These are phyloP conservation scores for Lepus americanus DNA, from an alignment of 2,113 vertebrate species.

Conservation along the genomic window DNA sequence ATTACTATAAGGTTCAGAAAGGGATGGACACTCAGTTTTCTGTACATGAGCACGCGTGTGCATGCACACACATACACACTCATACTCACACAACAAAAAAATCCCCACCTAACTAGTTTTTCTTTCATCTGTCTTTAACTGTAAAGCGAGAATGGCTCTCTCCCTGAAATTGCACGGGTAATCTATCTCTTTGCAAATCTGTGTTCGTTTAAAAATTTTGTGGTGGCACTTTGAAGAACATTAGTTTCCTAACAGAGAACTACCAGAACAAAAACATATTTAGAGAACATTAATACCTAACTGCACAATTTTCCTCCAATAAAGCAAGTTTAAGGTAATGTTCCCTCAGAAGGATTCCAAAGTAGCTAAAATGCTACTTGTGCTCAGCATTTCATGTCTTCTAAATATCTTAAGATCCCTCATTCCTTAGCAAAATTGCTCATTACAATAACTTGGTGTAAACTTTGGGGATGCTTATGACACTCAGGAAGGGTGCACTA, in stretches of 20 bases:
- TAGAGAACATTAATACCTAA: neutral
- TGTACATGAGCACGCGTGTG: too few species aligned
- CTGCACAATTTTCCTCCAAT: neutral
- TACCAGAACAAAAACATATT: neutral
- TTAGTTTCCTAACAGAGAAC: neutral
- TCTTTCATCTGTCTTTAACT: conserved; percentile 20
- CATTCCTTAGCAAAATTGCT: neutral
- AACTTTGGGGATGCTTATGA: neutral
- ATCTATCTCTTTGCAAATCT: conserved; percentile 44
- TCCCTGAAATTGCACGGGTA: conserved; percentile 5
- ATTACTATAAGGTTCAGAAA: conserved; percentile 48
- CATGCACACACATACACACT: neutral
- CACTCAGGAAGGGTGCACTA: rapidly evolving
- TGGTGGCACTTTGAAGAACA: conserved; percentile 7
- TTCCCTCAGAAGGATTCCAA: neutral
- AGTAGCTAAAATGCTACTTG: neutral
- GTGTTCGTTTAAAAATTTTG: conserved; percentile 8
- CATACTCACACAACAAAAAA: too few species aligned
- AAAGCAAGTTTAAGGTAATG: neutral
- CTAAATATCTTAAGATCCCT: neutral
- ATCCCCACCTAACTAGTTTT: neutral
- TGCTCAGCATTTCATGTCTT: conserved; percentile 17
- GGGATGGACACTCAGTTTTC: neutral
- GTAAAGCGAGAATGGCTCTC: neutral
- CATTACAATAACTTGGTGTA: neutral